phyloP scores from a whole-genome alignment of 2,797 vertebrate genomes.

The Halcyon chelicuti region DNA sequence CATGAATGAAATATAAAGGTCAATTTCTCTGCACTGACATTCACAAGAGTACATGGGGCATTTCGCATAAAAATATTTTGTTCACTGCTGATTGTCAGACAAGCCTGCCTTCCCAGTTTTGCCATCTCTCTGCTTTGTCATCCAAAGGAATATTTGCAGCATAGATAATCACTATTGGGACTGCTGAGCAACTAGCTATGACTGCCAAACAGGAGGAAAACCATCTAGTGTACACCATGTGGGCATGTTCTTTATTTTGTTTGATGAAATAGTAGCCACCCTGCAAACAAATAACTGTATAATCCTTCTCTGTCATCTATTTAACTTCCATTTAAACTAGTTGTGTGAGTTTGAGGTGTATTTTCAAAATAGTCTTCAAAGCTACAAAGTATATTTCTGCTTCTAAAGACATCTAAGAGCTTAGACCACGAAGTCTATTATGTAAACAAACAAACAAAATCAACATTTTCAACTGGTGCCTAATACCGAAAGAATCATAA shows the following conservation, averaged over 20 bases:
- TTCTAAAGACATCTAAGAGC: neutral
- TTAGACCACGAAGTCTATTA: neutral
- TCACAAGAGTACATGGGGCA: neutral
- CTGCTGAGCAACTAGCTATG: neutral
- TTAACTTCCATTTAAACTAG: neutral
- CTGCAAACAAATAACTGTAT: neutral
- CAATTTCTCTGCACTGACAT: neutral
- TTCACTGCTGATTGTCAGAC: neutral
- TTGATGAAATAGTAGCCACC: neutral
- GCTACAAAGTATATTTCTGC: neutral
- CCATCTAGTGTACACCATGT: too few relatives aligned
- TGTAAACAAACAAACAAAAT: neutral
- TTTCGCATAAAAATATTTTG: neutral
- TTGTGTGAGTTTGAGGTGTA: neutral
- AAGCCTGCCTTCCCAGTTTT: neutral
- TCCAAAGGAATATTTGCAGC: neutral
- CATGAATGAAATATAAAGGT: neutral
- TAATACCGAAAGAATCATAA: neutral
- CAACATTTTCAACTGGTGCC: neutral
- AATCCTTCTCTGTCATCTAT: neutral
- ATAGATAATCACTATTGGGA: neutral
- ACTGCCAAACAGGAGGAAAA: neutral
- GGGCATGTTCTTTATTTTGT: neutral
- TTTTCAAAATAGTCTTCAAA: neutral
- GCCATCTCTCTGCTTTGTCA: neutral